A percentile compares a stretch with the other conserved stretches of the same genome.
These are phyloP conservation scores for Leucoma salicis DNA, from an alignment of 2,888 invertebrate genomes.

Conservation along the genomic window DNA sequence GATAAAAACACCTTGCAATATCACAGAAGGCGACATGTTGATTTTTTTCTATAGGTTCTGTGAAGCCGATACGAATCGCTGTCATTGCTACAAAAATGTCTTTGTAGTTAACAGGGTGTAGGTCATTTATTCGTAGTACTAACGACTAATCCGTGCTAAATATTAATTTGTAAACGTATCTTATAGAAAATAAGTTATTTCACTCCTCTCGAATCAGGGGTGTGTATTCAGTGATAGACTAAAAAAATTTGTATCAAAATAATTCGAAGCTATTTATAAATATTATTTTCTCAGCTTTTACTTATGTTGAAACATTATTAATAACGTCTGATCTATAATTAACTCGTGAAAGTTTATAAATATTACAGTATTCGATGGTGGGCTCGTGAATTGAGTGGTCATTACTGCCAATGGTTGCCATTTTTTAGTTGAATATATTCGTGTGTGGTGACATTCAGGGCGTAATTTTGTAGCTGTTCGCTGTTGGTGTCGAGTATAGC, in stretches of 20 bases:
- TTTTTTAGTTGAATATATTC: constrained; percentile 74
- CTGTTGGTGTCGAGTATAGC: constrained; percentile 31
- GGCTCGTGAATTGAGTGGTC: constrained; percentile 65
- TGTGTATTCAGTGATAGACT: constrained; percentile 80
- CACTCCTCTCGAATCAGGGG: constrained; percentile 77
- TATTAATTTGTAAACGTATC: constrained; percentile 63
- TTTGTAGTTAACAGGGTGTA: constrained; percentile 82
- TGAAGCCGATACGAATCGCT: constrained; percentile 81
- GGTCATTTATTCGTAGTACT: constrained; percentile 77
- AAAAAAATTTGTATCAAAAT: constrained; percentile 81
- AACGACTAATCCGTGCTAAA: constrained; percentile 72
- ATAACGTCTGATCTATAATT: constrained; percentile 81
- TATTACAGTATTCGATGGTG: constrained; percentile 77
- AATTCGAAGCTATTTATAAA: constrained; percentile 83
- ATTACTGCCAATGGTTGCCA: constrained; percentile 76
- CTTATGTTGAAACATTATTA: constrained; percentile 82
- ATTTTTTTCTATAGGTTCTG: constrained; percentile 80
- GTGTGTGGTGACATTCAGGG: constrained; percentile 67
- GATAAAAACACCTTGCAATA: constrained; percentile 70
- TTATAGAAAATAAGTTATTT: constrained; percentile 73
- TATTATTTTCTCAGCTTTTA: constrained; percentile 82
- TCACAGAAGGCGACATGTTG: constrained; percentile 79
- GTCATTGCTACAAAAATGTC: constrained; percentile 81
- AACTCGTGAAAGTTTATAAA: constrained; percentile 81
- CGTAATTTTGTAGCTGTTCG: constrained; percentile 54